A percentile compares a stretch with the other conserved stretches of the same genome.
Evolutionary conservation across 64 coral and sea anemone genomes (phyloP).

Genomic region (Actinia tenebrosa): DNA sequence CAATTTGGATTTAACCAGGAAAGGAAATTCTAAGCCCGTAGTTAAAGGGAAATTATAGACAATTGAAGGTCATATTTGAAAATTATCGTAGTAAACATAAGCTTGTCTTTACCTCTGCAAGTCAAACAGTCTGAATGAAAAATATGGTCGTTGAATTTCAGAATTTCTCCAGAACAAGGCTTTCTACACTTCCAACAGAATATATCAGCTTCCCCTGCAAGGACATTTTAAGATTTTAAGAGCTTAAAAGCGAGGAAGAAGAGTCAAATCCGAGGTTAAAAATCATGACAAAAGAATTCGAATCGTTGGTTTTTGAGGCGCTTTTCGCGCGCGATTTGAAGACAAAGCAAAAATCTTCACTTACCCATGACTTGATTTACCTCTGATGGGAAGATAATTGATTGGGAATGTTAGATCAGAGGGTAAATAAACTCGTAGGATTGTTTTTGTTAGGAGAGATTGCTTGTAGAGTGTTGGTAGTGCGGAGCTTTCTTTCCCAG

Average conservation of each 20-base stretch:
- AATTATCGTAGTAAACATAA: background rate
- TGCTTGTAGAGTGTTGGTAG: background rate
- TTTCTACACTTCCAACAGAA: constrained; percentile 42
- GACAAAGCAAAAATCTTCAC: background rate
- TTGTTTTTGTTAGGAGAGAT: constrained; percentile 3
- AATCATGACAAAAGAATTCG: background rate
- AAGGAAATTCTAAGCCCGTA: background rate
- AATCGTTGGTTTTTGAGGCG: background rate
- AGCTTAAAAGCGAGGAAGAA: background rate
- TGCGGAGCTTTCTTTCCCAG: background rate
- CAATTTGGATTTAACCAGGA: background rate
- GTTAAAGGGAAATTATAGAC: background rate
- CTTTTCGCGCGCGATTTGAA: background rate
- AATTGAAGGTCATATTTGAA: background rate
- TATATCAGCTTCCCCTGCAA: constrained; percentile 2
- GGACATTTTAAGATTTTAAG: background rate
- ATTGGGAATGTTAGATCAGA: background rate
- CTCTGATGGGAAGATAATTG: background rate
- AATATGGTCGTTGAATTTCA: constrained; percentile 63
- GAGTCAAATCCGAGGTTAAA: background rate
- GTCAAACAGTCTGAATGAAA: constrained; percentile 71
- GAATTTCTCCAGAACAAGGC: constrained; percentile 66
- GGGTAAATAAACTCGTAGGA: background rate
- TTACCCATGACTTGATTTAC: background rate
- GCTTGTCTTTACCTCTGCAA: constrained; percentile 54